Base-by-base conservation (phyloP, 2,888 invertebrate genomes). In the Drosophila yooni region DNA sequence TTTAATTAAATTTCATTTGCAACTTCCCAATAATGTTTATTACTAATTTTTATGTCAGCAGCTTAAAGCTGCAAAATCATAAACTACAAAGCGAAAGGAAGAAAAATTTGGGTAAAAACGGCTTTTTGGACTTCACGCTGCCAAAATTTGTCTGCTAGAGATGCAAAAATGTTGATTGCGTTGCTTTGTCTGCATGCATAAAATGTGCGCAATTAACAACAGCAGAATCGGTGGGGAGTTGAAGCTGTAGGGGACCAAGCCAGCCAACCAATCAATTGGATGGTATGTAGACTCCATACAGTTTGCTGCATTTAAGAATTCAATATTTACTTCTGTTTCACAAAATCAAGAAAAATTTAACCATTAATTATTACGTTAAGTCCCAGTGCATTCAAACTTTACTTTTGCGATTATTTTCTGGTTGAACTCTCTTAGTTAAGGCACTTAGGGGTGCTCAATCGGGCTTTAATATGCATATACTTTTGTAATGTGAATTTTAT, bases 91-190 rank as follows among this genome's bases (percentile, higher is more conserved):
- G 48, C 25, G 21, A 40, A 63, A 25, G 13, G 2, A 36, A 54
- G 21, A 56, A 31, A n/a, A 69, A 60, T 50, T 15, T 36, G 13
- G 8, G 18, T 11, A 27, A 67, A 74, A 68, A 38, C 0, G n/a
- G 18, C n/a, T 40, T 31, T 33, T n/a, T 27, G 36, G 6, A 6
- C 8, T 18, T 34, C 25, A 25, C 15, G 10, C 5, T 25, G 6
- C n/a, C 8, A 56, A 56, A 70, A 60, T 27, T 43, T 54, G 27
- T 50, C n/a, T 38, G 18, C 3, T 2, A 11, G 34, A 70, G n/a
- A 70, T 64, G 64, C 54, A 56, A 64, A 71, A 65, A 59, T 50
- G 31, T 64, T 53, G 38, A 70, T 63, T 34, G 58, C 50, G 29
- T 63, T 34, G 58, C 50, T 25, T 50, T 40, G 48, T 31, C 62